A percentile compares a stretch with the other conserved stretches of the same genome.
Evolutionary conservation across 2,888 invertebrate genomes (phyloP).

Genomic region (Pristionchus maxplancki): DNA sequence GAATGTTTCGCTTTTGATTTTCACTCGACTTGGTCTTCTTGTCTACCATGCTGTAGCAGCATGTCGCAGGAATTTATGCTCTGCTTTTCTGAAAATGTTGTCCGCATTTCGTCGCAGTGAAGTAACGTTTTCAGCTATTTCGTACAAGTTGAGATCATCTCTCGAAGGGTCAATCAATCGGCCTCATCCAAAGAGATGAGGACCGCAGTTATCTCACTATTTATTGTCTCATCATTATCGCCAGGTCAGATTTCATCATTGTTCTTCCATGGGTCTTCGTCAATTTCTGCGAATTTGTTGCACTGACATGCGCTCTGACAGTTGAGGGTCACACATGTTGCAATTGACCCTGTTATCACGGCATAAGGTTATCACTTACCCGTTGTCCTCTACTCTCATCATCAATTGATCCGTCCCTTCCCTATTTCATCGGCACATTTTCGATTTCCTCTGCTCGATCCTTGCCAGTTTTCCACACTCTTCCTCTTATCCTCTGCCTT

Average conservation of each 20-base stretch:
- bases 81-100: not conserved
- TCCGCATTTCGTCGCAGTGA: not conserved
- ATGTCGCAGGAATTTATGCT: not conserved
- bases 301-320: not conserved
- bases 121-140: too few species aligned
- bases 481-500: conserved; percentile 40
- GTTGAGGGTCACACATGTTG: not conserved
- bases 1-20: too few species aligned
- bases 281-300: not conserved
- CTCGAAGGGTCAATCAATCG: not conserved
- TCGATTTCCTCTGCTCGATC: conserved; percentile 52
- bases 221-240: not conserved
- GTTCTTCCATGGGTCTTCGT: not conserved
- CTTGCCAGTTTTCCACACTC: conserved; percentile 49
- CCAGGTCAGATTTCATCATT: not conserved
- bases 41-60: too few species aligned
- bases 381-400: not conserved
- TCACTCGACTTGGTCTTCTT: too few species aligned
- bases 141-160: not conserved
- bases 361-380: not conserved
- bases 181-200: conserved; percentile 27
- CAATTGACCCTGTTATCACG: not conserved
- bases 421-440: conserved; percentile 51
- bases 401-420: not conserved
- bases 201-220: not conserved